Conservation (phyloP, 2,113 vertebrate species). For the Phoenicopterus ruber region DNA sequence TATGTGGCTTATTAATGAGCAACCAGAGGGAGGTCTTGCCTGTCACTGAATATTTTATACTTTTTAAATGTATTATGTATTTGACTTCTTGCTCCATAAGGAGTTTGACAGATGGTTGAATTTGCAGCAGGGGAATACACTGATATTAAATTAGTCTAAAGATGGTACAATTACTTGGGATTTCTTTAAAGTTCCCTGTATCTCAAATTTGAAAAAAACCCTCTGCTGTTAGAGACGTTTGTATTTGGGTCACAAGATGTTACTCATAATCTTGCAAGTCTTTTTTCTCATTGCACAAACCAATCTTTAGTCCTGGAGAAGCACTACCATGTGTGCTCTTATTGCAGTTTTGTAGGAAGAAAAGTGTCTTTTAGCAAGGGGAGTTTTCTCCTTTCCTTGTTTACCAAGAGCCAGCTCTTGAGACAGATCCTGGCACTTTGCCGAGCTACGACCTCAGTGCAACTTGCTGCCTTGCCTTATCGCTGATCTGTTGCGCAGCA, state of each 20-base stretch:
- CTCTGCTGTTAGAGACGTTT: background rate
- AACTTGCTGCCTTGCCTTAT: background rate
- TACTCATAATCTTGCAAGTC: background rate
- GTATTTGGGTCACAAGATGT: background rate
- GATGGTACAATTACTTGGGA: background rate
- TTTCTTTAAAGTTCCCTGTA: background rate
- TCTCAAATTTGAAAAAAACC: background rate
- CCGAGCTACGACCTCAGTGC: fast-evolving
- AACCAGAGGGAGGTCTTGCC: background rate
- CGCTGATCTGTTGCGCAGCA: background rate
- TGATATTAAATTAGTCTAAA: background rate
- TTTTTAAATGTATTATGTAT: background rate
- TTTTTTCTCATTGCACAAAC: background rate
- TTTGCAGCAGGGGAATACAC: background rate
- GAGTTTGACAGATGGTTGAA: conserved; percentile 10
- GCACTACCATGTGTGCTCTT: background rate
- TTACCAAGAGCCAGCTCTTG: background rate
- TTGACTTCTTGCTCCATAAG: background rate
- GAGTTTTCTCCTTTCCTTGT: background rate
- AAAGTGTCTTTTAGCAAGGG: background rate
- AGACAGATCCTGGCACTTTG: background rate
- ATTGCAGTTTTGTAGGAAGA: background rate
- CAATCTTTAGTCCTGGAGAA: background rate
- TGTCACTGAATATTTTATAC: background rate
- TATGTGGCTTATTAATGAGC: background rate